Evolutionary conservation across 1,140 invertebrate genomes (phyloP).

Genomic region (Trichoplusia ni): DNA sequence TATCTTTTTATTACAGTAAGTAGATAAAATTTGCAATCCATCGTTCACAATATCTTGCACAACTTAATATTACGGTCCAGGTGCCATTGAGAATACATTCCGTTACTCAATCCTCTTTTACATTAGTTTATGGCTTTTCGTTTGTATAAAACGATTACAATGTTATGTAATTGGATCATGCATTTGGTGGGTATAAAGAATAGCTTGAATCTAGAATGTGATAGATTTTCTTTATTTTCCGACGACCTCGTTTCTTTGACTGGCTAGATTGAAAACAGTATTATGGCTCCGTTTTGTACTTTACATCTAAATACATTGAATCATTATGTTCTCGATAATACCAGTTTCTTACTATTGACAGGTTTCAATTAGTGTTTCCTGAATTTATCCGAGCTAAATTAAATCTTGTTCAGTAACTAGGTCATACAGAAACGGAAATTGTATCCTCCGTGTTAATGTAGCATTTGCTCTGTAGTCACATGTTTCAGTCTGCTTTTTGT

Average conservation of each 20-base stretch:
- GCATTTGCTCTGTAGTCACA: no score
- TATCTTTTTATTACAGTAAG: slow-evolving; percentile 11
- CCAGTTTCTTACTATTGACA: no score
- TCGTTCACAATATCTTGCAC: slow-evolving; percentile 41
- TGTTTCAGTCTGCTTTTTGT: no score
- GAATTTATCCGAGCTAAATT: no score
- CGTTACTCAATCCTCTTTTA: slow-evolving; percentile 51
- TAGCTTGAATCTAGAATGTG: not conserved
- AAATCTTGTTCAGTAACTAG: no score
- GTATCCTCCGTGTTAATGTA: no score
- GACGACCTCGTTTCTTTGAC: not conserved
- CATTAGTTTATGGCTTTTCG: slow-evolving; percentile 25
- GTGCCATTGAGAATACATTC: slow-evolving; percentile 59
- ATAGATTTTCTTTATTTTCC: not conserved
- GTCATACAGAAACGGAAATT: no score
- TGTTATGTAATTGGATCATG: slow-evolving; percentile 7
- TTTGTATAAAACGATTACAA: not conserved
- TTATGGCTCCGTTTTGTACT: not conserved
- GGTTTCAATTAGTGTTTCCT: no score
- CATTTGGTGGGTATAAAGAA: not conserved
- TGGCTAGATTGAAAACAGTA: not conserved
- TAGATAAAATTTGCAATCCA: slow-evolving; percentile 19
- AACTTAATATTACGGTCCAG: slow-evolving; percentile 58
- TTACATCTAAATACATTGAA: slow-evolving; percentile 7
- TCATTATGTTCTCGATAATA: no score